Evolutionary conservation across 53 echinoderm and acorn worm genomes (phyloP).

Genomic region (Apostichopus leukothele): DNA sequence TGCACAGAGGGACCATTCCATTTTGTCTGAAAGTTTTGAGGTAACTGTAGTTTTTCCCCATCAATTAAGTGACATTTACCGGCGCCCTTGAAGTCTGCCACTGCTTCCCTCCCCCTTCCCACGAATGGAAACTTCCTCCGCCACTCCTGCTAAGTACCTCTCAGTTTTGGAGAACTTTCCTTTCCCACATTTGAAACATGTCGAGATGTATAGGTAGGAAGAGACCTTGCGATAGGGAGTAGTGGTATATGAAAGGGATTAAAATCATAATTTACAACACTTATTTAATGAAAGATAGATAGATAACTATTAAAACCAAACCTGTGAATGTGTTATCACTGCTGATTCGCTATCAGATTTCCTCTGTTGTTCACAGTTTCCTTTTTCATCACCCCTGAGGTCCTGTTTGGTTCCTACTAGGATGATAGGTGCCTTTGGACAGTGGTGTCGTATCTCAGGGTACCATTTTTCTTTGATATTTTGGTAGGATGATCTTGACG

Average conservation of each 20-base stretch:
- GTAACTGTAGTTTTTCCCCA: too few species aligned
- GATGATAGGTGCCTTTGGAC: neutral
- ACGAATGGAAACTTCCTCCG: too few species aligned
- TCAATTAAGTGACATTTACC: too few species aligned
- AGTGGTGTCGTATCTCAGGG: neutral
- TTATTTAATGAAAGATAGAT: neutral
- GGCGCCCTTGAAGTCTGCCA: too few species aligned
- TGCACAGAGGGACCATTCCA: neutral
- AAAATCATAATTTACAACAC: neutral
- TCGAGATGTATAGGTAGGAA: too few species aligned
- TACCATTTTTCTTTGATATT: conserved; percentile 13
- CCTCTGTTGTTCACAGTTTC: neutral
- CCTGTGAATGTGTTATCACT: neutral
- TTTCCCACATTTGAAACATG: neutral
- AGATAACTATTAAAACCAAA: neutral
- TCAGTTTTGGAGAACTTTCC: neutral
- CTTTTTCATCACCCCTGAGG: neutral
- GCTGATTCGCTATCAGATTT: neutral
- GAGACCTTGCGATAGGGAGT: neutral
- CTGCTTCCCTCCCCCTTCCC: too few species aligned
- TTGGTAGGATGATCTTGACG: neutral
- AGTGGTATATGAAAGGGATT: neutral
- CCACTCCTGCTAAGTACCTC: neutral
- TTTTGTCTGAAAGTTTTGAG: neutral
- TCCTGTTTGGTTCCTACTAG: conserved; percentile 11